phyloP scores from a whole-genome alignment of 2,797 vertebrate species.

The Sciaenops ocellatus region DNA sequence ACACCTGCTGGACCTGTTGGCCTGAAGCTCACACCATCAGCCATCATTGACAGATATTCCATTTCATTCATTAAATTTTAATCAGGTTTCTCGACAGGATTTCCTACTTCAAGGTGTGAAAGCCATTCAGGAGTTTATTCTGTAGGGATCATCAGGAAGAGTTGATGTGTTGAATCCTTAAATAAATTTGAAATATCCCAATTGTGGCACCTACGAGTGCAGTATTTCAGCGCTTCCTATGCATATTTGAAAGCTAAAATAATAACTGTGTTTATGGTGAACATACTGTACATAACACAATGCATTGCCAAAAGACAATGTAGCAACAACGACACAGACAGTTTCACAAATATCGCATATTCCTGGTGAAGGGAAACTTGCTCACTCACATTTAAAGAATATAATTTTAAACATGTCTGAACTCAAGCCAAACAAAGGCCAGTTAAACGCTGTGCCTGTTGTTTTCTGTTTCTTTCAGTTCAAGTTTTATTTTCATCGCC shows the following conservation, averaged over 20 bases:
- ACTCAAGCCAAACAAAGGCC: slow-evolving; percentile 13
- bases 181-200: background rate
- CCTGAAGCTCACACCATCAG: slow-evolving; percentile 18
- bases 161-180: slow-evolving; percentile 13
- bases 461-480: slow-evolving; percentile 26
- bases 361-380: background rate
- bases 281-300: background rate
- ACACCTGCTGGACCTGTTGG: slow-evolving; percentile 7
- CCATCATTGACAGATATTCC: background rate
- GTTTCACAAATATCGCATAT: background rate
- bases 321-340: background rate
- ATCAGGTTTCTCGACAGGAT: slow-evolving; percentile 10
- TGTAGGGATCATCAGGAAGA: background rate
- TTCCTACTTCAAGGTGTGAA: background rate
- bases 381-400: slow-evolving; percentile 5
- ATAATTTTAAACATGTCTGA: slow-evolving; percentile 21
- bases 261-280: background rate
- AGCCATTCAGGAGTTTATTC: slow-evolving; percentile 14
- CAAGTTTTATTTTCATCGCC: slow-evolving; percentile 38
- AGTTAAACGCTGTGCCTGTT: slow-evolving; percentile 18
- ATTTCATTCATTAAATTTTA: slow-evolving; percentile 40
- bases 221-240: background rate
- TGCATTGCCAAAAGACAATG: background rate
- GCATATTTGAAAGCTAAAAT: background rate
- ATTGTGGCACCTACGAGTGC: background rate